Conservation (phyloP, 2,113 vertebrate genomes). For the Gnathonemus longibarbis region DNA sequence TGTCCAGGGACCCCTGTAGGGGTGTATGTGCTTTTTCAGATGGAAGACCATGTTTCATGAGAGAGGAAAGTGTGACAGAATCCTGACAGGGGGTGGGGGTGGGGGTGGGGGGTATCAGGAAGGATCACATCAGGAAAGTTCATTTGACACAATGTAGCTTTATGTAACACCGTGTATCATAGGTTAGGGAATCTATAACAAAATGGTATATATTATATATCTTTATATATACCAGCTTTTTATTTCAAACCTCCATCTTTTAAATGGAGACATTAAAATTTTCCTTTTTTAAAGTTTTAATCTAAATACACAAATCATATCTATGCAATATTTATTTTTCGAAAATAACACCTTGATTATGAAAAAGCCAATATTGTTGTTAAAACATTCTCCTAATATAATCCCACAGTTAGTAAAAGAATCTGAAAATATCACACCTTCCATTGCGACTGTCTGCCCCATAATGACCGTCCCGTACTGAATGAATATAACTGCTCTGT, state of each 20-base stretch:
- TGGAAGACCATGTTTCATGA: constrained; percentile 14
- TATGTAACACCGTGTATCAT: constrained; percentile 44
- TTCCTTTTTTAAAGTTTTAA: constrained; percentile 57
- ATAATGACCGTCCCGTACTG: constrained; percentile 30
- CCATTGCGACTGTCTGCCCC: constrained; percentile 32
- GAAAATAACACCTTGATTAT: constrained; percentile 59
- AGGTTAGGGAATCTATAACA: constrained; percentile 55
- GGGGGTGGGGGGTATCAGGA: constrained; percentile 27
- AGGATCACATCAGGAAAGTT: constrained; percentile 52
- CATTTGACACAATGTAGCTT: constrained; percentile 48
- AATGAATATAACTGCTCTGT: constrained; percentile 34
- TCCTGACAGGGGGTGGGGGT: no score
- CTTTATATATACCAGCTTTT: constrained; percentile 50
- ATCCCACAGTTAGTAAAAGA: constrained; percentile 56
- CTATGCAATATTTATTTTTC: constrained; percentile 60
- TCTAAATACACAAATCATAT: constrained; percentile 59
- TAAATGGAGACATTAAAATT: constrained; percentile 47
- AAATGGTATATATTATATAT: constrained; percentile 64
- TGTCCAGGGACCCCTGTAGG: background rate
- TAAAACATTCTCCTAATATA: constrained; percentile 71
- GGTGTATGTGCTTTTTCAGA: constrained; percentile 6
- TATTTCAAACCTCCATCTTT: constrained; percentile 51
- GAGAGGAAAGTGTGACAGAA: background rate
- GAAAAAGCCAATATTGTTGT: constrained; percentile 76
- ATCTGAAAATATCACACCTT: constrained; percentile 48